phyloP scores from a whole-genome alignment of 1,140 invertebrate species.

The Varroa destructor region DNA sequence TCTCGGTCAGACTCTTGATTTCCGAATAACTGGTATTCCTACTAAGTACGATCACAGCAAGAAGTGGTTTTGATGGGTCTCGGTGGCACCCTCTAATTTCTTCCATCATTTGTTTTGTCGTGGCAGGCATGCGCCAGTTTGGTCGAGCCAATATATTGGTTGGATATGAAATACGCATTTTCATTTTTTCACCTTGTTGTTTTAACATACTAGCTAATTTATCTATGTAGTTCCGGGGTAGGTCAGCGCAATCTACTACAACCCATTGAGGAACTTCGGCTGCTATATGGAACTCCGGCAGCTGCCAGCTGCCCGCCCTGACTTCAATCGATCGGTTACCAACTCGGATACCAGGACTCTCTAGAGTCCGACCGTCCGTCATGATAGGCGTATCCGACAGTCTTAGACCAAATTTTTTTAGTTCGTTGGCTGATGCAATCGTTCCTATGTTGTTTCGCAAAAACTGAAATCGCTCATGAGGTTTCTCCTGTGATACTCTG shows the following conservation, averaged over 20 bases:
- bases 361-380: not conserved
- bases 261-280: not conserved
- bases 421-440: not conserved
- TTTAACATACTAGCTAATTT: not conserved
- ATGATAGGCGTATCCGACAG: not conserved
- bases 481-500: not conserved
- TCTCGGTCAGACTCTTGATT: slow-evolving; percentile 2
- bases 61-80: not conserved
- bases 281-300: not conserved
- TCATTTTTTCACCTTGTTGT: not conserved
- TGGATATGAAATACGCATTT: not conserved
- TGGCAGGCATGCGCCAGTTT: not conserved
- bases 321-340: not conserved
- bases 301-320: not conserved
- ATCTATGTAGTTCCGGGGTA: not conserved
- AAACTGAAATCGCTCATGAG: not conserved
- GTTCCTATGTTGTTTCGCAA: not conserved
- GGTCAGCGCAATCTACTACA: not conserved
- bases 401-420: not conserved
- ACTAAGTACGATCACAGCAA: not conserved
- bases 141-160: too few relatives aligned
- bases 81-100: not conserved
- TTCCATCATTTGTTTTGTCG: not conserved
- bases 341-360: slow-evolving; percentile 1
- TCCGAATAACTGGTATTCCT: not conserved